Conservation (phyloP, 1,140 invertebrate genomes). For the Samia ricini region DNA sequence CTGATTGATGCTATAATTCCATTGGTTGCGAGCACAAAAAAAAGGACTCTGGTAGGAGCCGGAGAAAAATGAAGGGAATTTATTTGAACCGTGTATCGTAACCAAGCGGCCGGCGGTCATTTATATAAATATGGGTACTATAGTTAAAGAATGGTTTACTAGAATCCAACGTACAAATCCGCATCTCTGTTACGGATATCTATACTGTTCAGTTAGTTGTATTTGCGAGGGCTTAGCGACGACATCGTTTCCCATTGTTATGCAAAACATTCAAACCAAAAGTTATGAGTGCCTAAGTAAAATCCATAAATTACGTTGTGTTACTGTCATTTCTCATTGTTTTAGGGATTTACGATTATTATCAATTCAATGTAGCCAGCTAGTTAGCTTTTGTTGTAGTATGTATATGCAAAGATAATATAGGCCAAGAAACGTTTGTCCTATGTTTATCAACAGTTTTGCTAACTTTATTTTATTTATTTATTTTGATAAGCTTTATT, state of each 20-base stretch:
- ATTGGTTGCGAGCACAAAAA: slow-evolving; percentile 49
- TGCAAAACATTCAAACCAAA: slow-evolving; percentile 20
- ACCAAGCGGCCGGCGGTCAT: slow-evolving; percentile 22
- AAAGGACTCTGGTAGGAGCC: slow-evolving; percentile 56
- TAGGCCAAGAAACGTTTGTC: too few species aligned
- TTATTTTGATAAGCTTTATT: too few species aligned
- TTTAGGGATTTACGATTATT: neutral
- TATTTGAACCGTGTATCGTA: slow-evolving; percentile 55
- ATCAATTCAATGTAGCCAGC: neutral
- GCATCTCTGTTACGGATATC: slow-evolving; percentile 7
- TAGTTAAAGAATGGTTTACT: slow-evolving; percentile 24
- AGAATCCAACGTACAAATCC: neutral
- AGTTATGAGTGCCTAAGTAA: too few species aligned
- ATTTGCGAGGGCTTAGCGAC: slow-evolving; percentile 16
- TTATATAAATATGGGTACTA: slow-evolving; percentile 46
- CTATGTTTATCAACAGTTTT: too few species aligned
- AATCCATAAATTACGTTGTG: slow-evolving; percentile 20
- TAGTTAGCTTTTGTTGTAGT: neutral
- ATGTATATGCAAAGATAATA: too few species aligned
- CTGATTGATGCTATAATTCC: slow-evolving; percentile 72
- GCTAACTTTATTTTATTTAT: too few species aligned
- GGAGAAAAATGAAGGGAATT: slow-evolving; percentile 65
- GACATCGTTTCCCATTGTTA: slow-evolving; percentile 18
- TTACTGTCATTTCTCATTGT: neutral
- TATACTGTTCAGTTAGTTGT: slow-evolving; percentile 11